These are phyloP conservation scores for Drosophila melanosoma DNA, from an alignment of 2,888 invertebrate species.

Conservation along the genomic window DNA sequence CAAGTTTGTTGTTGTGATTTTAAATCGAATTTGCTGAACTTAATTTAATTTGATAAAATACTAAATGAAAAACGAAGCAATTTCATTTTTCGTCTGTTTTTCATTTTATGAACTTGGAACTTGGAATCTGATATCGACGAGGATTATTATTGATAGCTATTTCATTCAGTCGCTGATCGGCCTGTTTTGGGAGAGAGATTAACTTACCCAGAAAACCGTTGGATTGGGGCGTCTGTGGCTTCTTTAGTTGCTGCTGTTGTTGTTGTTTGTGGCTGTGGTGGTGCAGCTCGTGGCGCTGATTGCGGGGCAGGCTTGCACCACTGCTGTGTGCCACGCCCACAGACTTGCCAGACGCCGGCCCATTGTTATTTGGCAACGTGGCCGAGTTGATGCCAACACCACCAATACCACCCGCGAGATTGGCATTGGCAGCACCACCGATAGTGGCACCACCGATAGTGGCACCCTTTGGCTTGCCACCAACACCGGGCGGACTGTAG, in stretches of 20 bases:
- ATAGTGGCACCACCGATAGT: conserved; percentile 1
- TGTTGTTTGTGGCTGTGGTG: conserved; percentile 56
- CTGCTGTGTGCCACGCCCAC: conserved; percentile 54
- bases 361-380: conserved; percentile 80
- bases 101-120: background rate
- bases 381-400: conserved; percentile 72
- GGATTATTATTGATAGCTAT: background rate
- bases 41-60: background rate
- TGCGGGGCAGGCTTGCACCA: conserved; percentile 82
- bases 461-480: conserved; percentile 61
- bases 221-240: conserved; percentile 63
- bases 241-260: conserved; percentile 32
- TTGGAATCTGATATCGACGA: background rate
- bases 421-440: conserved; percentile 8
- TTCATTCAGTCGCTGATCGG: background rate
- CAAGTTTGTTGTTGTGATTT: no score
- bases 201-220: conserved; percentile 83
- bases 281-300: conserved; percentile 82
- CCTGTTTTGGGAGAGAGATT: background rate
- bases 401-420: conserved; percentile 4
- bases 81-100: no score
- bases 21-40: background rate
- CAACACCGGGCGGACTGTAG: conserved; percentile 90
- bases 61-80: background rate
- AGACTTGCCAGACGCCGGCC: conserved; percentile 2